phyloP scores from a whole-genome alignment of 2,797 vertebrate species.

The Peromyscus nudipes region DNA sequence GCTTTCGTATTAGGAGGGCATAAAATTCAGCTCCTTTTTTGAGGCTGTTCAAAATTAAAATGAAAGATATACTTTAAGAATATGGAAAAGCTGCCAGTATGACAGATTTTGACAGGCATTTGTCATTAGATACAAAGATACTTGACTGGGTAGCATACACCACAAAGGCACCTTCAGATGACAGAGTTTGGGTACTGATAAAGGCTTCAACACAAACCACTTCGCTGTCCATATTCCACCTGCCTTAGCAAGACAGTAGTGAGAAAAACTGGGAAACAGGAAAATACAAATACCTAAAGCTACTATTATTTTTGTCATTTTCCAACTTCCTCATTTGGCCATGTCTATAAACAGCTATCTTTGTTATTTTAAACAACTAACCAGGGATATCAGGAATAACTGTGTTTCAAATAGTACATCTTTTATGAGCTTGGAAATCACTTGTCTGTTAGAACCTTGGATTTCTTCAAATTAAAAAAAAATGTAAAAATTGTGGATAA shows the following conservation, averaged over 20 bases:
- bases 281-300: neutral
- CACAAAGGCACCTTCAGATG: neutral
- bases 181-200: neutral
- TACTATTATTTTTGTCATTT: neutral
- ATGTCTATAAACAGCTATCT: constrained; percentile 27
- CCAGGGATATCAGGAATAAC: neutral
- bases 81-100: constrained; percentile 21
- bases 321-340: neutral
- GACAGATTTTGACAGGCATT: neutral
- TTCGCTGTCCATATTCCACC: neutral
- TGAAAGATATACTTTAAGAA: constrained; percentile 28
- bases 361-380: constrained; percentile 49
- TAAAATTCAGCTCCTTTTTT: constrained; percentile 62
- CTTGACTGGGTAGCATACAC: neutral
- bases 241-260: neutral
- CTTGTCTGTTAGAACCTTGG: constrained; percentile 46
- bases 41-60: constrained; percentile 61
- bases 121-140: neutral
- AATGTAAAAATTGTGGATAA: constrained; percentile 33
- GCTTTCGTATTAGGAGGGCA: neutral
- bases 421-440: constrained; percentile 58
- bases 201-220: neutral
- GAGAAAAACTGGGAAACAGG: neutral
- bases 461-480: neutral
- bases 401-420: constrained; percentile 51